Conservation (phyloP, 2,888 invertebrate genomes). For the Chaetogeoica ovagalla region DNA sequence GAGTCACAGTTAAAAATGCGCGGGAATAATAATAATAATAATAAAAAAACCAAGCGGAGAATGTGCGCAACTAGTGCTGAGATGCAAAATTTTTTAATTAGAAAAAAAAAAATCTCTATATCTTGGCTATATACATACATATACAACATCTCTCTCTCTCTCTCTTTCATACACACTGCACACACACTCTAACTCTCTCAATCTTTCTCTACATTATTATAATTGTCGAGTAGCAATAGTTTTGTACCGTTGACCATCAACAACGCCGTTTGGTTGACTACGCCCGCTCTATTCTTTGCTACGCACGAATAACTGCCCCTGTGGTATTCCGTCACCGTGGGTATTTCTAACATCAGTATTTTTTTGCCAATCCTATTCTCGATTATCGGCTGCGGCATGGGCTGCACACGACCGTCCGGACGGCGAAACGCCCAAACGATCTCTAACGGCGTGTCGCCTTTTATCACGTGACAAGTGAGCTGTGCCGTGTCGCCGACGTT, state of each 20-base stretch:
- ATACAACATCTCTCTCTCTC: too few relatives aligned
- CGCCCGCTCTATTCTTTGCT: slow-evolving; percentile 73
- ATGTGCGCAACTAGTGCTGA: slow-evolving; percentile 3
- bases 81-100: slow-evolving; percentile 3
- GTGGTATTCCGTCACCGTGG: slow-evolving; percentile 70
- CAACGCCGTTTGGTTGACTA: slow-evolving; percentile 68
- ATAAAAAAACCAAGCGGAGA: slow-evolving; percentile 5
- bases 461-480: slow-evolving; percentile 58
- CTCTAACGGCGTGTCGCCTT: slow-evolving; percentile 58
- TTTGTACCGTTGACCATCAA: slow-evolving; percentile 59
- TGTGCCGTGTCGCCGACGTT: slow-evolving; percentile 58
- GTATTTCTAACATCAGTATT: slow-evolving; percentile 69
- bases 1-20: not conserved
- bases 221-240: too few relatives aligned
- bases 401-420: slow-evolving; percentile 44
- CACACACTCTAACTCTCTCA: too few relatives aligned
- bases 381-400: slow-evolving; percentile 45
- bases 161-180: too few relatives aligned
- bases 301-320: slow-evolving; percentile 77
- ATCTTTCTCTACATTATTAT: too few relatives aligned
- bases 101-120: not conserved
- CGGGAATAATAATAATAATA: not conserved
- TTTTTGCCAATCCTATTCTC: slow-evolving; percentile 57
- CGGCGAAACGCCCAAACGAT: slow-evolving; percentile 65
- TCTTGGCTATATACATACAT: too few relatives aligned